These are phyloP conservation scores for Lucilia cuprina DNA, from an alignment of 1,140 invertebrate genomes.

Conservation along the genomic window DNA sequence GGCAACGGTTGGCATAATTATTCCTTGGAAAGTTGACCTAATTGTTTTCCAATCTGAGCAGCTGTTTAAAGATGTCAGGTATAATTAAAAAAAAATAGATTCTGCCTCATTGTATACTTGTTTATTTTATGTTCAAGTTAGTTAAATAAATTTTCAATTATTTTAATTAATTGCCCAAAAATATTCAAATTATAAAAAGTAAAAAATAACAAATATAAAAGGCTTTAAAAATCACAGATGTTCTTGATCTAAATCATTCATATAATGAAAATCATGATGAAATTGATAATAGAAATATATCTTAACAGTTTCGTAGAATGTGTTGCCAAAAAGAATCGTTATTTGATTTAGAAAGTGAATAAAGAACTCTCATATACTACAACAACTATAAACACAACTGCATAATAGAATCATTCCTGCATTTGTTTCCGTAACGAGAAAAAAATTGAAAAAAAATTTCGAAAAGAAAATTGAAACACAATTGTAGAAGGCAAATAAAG, in stretches of 20 bases:
- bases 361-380: neutral
- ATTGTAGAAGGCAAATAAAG: neutral
- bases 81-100: no score
- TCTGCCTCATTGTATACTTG: no score
- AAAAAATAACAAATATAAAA: neutral
- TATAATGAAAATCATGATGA: neutral
- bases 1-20: no score
- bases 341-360: slow-evolving; percentile 1
- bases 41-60: no score
- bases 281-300: neutral
- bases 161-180: neutral
- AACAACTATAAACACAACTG: neutral
- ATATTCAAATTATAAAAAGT: neutral
- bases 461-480: neutral
- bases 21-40: no score
- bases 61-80: no score
- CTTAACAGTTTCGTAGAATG: neutral
- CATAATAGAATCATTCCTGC: neutral
- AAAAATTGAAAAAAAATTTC: neutral
- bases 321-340: neutral
- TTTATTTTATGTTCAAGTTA: neutral
- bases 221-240: neutral
- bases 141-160: neutral
- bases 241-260: neutral
- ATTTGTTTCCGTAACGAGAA: neutral